A percentile compares a stretch with the other conserved stretches of the same genome.
phyloP scores from a whole-genome alignment of 2,888 invertebrate species.

The Zeuzera pyrina region DNA sequence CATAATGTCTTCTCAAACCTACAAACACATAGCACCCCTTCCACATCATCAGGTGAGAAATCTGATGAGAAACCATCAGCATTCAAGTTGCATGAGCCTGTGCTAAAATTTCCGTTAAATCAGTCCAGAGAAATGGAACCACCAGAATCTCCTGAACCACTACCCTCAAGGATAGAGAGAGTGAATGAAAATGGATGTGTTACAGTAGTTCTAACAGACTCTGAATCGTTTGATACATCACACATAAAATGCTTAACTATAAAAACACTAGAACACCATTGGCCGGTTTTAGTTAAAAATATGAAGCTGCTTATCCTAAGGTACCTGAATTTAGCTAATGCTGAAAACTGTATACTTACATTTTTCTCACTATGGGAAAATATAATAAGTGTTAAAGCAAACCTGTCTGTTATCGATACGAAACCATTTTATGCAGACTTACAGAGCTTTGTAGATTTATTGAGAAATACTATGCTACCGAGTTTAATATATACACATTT shows the following conservation, averaged over 20 bases:
- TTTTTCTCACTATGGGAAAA: conserved; percentile 92
- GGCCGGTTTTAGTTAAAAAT: conserved; percentile 85
- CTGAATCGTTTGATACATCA: conserved; percentile 89
- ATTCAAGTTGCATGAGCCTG: conserved; percentile 56
- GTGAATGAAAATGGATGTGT: conserved; percentile 70
- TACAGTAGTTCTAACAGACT: conserved; percentile 79
- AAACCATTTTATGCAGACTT: conserved; percentile 90
- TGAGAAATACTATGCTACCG: conserved; percentile 80
- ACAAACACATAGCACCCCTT: conserved; percentile 51
- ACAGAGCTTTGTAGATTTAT: conserved; percentile 82
- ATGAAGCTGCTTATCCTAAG: conserved; percentile 74
- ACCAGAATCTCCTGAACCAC: conserved; percentile 41
- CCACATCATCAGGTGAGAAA: conserved; percentile 42
- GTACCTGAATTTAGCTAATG: conserved; percentile 72
- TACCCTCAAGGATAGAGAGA: conserved; percentile 49
- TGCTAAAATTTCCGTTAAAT: conserved; percentile 44
- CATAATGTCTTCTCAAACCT: conserved; percentile 63
- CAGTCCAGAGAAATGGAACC: conserved; percentile 34
- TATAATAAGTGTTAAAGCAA: conserved; percentile 91
- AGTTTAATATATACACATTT: conserved; percentile 89
- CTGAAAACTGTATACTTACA: conserved; percentile 82
- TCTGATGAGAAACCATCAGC: conserved; percentile 27
- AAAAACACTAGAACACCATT: conserved; percentile 87
- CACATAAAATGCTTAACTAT: conserved; percentile 89
- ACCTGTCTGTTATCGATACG: conserved; percentile 90